Conservation (phyloP, 2,888 invertebrate species). For the Torymus aiolomorphi region DNA sequence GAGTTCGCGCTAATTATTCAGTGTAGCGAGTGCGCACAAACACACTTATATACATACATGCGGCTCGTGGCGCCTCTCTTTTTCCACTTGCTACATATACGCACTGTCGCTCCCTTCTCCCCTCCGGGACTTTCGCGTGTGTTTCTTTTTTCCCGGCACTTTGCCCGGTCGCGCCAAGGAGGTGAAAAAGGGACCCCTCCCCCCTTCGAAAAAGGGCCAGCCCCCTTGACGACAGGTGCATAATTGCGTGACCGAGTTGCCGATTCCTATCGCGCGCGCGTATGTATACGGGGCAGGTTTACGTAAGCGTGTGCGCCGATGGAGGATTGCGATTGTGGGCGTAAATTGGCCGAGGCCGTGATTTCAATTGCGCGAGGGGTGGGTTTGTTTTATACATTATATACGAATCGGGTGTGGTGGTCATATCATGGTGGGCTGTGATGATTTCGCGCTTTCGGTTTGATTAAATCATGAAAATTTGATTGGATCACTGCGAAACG, state of each 20-base stretch:
- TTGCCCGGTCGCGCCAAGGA: conserved; percentile 6
- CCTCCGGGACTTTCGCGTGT: too few species aligned
- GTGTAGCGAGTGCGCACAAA: conserved; percentile 42
- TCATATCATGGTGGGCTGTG: too few species aligned
- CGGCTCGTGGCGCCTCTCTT: conserved; percentile 6
- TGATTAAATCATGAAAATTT: neutral
- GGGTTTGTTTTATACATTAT: too few species aligned
- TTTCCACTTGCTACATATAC: conserved; percentile 8
- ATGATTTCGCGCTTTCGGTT: too few species aligned
- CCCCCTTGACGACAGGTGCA: conserved; percentile 36
- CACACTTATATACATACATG: neutral
- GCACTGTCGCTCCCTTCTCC: conserved; percentile 5
- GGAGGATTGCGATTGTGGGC: neutral
- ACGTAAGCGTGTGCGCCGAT: too few species aligned
- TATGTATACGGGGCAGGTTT: too few species aligned
- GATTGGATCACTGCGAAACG: neutral
- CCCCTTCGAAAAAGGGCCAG: neutral
- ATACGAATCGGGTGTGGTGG: too few species aligned
- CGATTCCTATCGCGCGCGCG: conserved; percentile 11
- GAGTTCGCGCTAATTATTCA: conserved; percentile 65
- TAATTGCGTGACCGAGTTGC: conserved; percentile 21
- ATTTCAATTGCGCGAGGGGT: neutral
- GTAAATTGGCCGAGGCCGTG: neutral
- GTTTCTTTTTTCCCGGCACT: too few species aligned
- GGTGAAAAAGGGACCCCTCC: neutral